Conservation (phyloP, 2,113 vertebrate species). For the Lipotes vexillifer region DNA sequence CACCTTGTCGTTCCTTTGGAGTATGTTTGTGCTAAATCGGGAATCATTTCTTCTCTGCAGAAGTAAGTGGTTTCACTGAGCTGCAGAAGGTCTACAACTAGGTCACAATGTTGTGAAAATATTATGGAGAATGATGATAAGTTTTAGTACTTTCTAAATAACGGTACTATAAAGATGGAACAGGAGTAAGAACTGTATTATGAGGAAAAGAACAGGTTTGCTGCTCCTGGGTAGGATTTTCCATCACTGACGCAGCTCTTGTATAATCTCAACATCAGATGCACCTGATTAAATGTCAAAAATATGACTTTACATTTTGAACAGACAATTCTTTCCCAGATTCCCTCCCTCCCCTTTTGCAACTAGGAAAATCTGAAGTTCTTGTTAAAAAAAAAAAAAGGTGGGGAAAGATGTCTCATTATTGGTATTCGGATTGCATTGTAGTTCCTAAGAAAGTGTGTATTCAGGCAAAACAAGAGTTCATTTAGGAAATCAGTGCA, state of each 20-base stretch:
- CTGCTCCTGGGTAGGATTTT: not conserved
- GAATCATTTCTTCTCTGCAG: not conserved
- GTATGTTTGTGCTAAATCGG: not conserved
- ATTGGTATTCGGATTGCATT: constrained; percentile 55
- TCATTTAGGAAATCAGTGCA: constrained; percentile 48
- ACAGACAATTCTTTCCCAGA: not conserved
- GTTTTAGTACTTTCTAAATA: not conserved
- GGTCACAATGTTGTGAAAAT: not conserved
- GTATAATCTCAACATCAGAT: not conserved
- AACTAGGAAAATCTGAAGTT: not conserved
- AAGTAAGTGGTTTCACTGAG: not conserved
- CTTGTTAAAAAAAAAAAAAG: not conserved
- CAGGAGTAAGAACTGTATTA: not conserved
- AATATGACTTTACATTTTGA: not conserved
- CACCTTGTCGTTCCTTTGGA: not conserved
- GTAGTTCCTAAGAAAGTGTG: constrained; percentile 38
- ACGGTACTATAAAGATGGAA: not conserved
- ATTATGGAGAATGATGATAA: not conserved
- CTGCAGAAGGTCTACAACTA: not conserved
- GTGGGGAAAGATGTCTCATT: not conserved
- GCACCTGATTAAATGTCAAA: not conserved
- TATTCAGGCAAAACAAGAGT: constrained; percentile 46
- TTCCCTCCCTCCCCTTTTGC: not conserved
- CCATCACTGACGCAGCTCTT: not conserved
- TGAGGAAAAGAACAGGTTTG: not conserved